phyloP scores from a whole-genome alignment of 2,113 vertebrate genomes.

The Chionis minor region DNA sequence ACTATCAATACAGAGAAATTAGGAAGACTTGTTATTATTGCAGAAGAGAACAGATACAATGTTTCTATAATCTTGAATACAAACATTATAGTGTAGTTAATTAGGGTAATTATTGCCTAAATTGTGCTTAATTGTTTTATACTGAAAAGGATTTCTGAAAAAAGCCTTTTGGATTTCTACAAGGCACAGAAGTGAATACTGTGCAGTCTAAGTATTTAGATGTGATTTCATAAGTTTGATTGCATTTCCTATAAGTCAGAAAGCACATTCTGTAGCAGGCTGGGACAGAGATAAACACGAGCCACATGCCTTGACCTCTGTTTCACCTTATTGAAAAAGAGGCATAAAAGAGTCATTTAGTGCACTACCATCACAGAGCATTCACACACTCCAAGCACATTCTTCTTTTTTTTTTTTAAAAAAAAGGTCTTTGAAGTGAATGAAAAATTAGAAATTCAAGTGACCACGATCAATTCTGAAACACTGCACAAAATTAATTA shows the following conservation, averaged over 20 bases:
- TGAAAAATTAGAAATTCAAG: slow-evolving; percentile 91
- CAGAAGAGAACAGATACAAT: slow-evolving; percentile 71
- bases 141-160: slow-evolving; percentile 71
- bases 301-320: slow-evolving; percentile 74
- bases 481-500: slow-evolving; percentile 97
- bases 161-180: slow-evolving; percentile 58
- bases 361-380: slow-evolving; percentile 16
- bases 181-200: slow-evolving; percentile 13
- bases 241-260: slow-evolving; percentile 64
- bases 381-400: slow-evolving; percentile 45
- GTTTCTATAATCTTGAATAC: slow-evolving; percentile 74
- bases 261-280: slow-evolving; percentile 52
- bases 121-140: slow-evolving; percentile 82
- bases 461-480: slow-evolving; percentile 95
- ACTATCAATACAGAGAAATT: slow-evolving; percentile 79
- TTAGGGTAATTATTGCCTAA: slow-evolving; percentile 83
- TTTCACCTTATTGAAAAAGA: slow-evolving; percentile 82
- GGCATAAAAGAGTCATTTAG: slow-evolving; percentile 71
- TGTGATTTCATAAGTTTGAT: slow-evolving; percentile 68
- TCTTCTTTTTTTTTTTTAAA: slow-evolving; percentile 21
- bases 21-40: slow-evolving; percentile 75
- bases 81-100: slow-evolving; percentile 80
- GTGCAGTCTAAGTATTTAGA: slow-evolving; percentile 28
- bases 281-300: slow-evolving; percentile 64
- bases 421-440: slow-evolving; percentile 79